Evolutionary conservation across 2,888 invertebrate genomes (phyloP).

Genomic region (Podabrus alpinus): DNA sequence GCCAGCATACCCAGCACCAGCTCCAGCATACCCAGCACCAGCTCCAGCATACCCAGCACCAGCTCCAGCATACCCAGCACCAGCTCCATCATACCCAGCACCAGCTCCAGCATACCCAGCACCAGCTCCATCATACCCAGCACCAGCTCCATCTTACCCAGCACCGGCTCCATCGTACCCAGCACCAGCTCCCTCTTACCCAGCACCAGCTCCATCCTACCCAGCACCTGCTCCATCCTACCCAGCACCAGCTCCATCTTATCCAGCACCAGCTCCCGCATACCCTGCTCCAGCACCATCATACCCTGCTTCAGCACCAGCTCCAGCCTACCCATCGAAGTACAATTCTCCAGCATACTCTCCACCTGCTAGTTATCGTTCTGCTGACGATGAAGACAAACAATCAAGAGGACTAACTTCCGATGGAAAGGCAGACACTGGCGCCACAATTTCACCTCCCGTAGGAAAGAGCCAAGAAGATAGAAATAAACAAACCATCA

Average conservation of each 20-base stretch:
- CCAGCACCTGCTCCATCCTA: constrained; percentile 4
- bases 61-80: constrained; percentile 22
- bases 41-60: constrained; percentile 11
- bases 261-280: constrained; percentile 7
- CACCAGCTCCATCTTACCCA: constrained; percentile 9
- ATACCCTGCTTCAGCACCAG: constrained; percentile 25
- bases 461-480: constrained; percentile 22
- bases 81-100: constrained; percentile 17
- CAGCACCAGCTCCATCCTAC: constrained; percentile 14
- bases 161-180: constrained; percentile 10
- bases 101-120: background rate
- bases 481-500: constrained; percentile 42
- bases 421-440: background rate
- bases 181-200: constrained; percentile 16
- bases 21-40: constrained; percentile 30
- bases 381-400: constrained; percentile 33
- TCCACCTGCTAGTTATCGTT: constrained; percentile 33
- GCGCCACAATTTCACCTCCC: background rate
- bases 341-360: constrained; percentile 36
- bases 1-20: constrained; percentile 30
- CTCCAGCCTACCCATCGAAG: constrained; percentile 27
- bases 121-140: background rate
- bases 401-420: background rate
- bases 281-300: constrained; percentile 20
- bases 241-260: constrained; percentile 15